Evolutionary conservation across 2,797 vertebrate species (phyloP).

Genomic region (Phalanger gymnotis): DNA sequence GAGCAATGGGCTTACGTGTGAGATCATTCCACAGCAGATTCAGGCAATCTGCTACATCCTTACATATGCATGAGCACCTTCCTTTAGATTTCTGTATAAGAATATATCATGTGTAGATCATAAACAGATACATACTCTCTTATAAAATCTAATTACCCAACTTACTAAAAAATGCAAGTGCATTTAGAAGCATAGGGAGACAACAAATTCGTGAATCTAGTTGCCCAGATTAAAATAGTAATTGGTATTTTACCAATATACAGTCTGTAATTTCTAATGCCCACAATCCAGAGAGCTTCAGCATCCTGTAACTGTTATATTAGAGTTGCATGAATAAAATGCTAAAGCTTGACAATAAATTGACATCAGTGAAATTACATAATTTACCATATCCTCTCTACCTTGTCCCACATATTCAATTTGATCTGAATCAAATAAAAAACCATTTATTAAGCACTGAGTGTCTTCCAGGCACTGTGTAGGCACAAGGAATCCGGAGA

Average conservation of each 20-base stretch:
- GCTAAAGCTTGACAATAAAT: background rate
- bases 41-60: background rate
- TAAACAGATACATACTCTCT: background rate
- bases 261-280: background rate
- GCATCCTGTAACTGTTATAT: background rate
- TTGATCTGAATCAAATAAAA: background rate
- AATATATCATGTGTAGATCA: background rate
- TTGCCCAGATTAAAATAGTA: background rate
- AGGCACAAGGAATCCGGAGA: background rate
- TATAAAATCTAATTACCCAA: background rate
- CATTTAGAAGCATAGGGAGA: background rate
- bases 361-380: background rate
- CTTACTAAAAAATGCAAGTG: background rate
- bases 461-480: background rate
- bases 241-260: background rate
- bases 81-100: background rate
- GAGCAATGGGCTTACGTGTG: conserved; percentile 75
- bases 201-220: background rate
- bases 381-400: background rate
- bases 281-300: background rate
- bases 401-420: background rate
- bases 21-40: conserved; percentile 52
- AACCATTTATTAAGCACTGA: background rate
- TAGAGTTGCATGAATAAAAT: background rate
- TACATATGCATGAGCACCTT: background rate